Evolutionary conservation across 2,113 vertebrate species (phyloP).

Genomic region (Dicrurus megarhynchus): DNA sequence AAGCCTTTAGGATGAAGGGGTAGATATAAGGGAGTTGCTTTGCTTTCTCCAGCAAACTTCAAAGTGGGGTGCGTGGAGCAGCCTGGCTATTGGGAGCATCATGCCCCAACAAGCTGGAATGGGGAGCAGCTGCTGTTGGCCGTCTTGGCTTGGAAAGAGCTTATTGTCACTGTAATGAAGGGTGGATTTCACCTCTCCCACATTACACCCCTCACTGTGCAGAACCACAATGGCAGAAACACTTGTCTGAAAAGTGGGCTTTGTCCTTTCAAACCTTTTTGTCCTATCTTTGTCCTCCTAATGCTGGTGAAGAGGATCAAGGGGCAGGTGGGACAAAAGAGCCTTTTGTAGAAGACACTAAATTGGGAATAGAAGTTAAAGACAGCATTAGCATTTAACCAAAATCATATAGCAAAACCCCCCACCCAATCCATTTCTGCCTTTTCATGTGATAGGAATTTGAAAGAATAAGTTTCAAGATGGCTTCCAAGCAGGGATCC

Average conservation of each 20-base stretch:
- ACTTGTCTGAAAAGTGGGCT: not conserved
- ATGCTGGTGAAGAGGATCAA: not conserved
- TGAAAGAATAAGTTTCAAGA: not conserved
- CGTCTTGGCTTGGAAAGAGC: not conserved
- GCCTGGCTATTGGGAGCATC: rapidly evolving
- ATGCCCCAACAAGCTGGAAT: rapidly evolving
- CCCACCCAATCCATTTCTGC: not conserved
- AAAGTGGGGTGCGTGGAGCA: not conserved
- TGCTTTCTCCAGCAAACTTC: not conserved
- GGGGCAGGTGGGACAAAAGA: not conserved
- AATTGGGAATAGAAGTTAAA: not conserved
- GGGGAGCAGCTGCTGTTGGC: not conserved
- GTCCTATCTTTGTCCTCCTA: not conserved
- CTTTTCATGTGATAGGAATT: not conserved
- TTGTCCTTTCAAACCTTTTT: not conserved
- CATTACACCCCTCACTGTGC: rapidly evolving
- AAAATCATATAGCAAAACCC: not conserved
- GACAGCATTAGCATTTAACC: not conserved
- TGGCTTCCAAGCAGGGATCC: not conserved
- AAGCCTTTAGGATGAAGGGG: not conserved
- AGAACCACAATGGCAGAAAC: not conserved
- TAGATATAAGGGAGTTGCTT: not conserved
- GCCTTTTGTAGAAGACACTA: not conserved
- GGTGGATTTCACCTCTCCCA: not conserved
- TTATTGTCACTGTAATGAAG: not conserved